Percentiles rank a stretch among this genome's conserved stretches.
Conservation (phyloP, 2,113 vertebrate species). For the Cyanistes caeruleus region DNA sequence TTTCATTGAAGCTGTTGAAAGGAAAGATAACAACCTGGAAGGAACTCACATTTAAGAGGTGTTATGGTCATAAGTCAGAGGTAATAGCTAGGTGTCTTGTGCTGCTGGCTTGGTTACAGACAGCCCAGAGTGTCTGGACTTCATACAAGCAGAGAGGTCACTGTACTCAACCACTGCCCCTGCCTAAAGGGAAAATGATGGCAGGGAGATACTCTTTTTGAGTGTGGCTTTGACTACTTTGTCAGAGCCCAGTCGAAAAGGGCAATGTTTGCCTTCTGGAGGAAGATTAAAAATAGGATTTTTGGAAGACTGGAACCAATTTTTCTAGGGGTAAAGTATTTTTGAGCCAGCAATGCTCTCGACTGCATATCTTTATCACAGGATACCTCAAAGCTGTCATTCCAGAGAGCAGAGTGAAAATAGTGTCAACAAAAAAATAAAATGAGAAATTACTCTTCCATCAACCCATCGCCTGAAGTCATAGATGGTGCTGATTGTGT, state of each 20-base stretch:
- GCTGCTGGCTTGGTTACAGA: background rate
- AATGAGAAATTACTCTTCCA: constrained; percentile 48
- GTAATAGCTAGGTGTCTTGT: constrained; percentile 1
- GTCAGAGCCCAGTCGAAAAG: background rate
- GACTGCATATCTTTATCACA: constrained; percentile 13
- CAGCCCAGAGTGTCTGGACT: background rate
- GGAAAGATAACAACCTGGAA: constrained; percentile 8
- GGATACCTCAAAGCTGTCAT: constrained; percentile 9
- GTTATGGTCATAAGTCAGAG: background rate
- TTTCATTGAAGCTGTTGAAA: constrained; percentile 22
- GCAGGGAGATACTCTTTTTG: background rate
- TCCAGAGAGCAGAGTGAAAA: constrained; percentile 2
- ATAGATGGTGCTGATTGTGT: constrained; percentile 48
- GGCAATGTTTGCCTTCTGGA: background rate
- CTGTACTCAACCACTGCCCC: background rate
- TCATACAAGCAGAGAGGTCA: background rate
- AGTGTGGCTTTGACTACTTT: background rate
- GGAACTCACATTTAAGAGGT: background rate
- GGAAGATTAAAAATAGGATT: background rate
- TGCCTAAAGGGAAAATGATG: background rate
- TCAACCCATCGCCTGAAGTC: constrained; percentile 24
- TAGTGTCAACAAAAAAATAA: constrained; percentile 32
- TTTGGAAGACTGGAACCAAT: background rate
- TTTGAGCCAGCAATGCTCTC: background rate
- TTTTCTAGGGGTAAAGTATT: background rate